Evolutionary conservation across 2,797 vertebrate genomes (phyloP), one percentile per base, ranked within the genome.

Genomic region (Amblyraja radiata): DNA sequence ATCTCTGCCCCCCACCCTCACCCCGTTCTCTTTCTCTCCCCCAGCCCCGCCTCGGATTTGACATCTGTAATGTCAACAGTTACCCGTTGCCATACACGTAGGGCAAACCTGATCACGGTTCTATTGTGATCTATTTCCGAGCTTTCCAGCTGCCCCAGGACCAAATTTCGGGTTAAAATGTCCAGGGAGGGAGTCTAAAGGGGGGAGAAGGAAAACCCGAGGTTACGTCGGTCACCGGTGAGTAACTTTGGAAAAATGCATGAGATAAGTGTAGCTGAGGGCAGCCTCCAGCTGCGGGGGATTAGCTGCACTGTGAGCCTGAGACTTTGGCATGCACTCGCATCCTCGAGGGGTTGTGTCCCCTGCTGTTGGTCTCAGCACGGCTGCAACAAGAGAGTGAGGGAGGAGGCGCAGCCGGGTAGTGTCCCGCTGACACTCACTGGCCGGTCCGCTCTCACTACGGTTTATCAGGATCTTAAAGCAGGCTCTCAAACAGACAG

Each of bases 221-320:
- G 95, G 97, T 97, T 97, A 97, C 97, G 97, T 97, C 97, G 98
- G 97, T 98, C 97, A 98, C 97, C 97, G 96, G 96, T 98, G 97
- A 98, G 96, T 97, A 97, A 97, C 97, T 97, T 97, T 97, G 97
- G 97, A 98, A 98, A 98, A 98, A 98, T 99, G 97, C 97, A 97
- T 97, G 97, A 97, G 96, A 97, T 96, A 96, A 96, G 95, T 95
- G 96, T 96, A 97, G 96, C 97, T 96, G 96, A 96, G 96, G 97
- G 96, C 96, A 96, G 96, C 96, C 97, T 98, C 97, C 98, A 99
- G 98, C 98, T 99, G 98, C 97, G 97, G 97, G 97, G 98, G 98
- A 99, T 99, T 99, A 99, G 54, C 95, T 96, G 97, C 98, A 98
- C 96, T 97, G 97, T 97, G 96, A 97, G 97, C 96, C 95, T 94